Evolutionary conservation across 2,888 invertebrate genomes (phyloP), one percentile per base, ranked within the genome.

Genomic region (Alviniconcha strummeri): DNA sequence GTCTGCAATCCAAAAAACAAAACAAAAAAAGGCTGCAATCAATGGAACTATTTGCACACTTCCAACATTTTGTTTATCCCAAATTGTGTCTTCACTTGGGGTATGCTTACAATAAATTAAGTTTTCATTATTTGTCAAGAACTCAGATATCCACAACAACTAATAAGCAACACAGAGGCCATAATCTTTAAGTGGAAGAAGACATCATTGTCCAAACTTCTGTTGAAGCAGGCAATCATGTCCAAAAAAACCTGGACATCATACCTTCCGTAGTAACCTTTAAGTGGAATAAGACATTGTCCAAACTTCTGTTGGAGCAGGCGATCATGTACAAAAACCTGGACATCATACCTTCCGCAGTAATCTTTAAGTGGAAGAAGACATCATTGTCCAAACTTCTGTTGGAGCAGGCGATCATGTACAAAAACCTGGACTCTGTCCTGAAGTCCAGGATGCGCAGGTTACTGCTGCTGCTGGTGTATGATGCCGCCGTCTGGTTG

Each of bases 361-460:
- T 80, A 55, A 80, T 56, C n/a, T n/a, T 76, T 17, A 82, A 54
- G 19, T 17, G 15, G 13, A 77, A 67, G 77, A 69, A 5, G 17
- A 82, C 36, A 19, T 64, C 52, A 8, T 0, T 17, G 8, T 76
- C 56, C 0, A 15, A 0, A 52, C n/a, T 77, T 67, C 71, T 77
- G 82, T 82, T 82, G 69, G 82, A 19, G 69, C 82, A 82, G 67
- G 82, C 82, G 55, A 82, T 57, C 19, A 82, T 56, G 55, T 78
- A 82, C 5, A 82, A 56, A n/a, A 5, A 19, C n/a, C 56, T 76
- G 64, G 82, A 82, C 56, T 82, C 56, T 7, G 82, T 77, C n/a
- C 13, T 54, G 19, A 60, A 82, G 82, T 77, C 57, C 19, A 55
- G 55, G 19, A 67, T 55, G 17, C 11, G 19, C 2, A 36, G 36